Conservation (phyloP, 2,888 invertebrate species). For the Mechanitis mazaeus region DNA sequence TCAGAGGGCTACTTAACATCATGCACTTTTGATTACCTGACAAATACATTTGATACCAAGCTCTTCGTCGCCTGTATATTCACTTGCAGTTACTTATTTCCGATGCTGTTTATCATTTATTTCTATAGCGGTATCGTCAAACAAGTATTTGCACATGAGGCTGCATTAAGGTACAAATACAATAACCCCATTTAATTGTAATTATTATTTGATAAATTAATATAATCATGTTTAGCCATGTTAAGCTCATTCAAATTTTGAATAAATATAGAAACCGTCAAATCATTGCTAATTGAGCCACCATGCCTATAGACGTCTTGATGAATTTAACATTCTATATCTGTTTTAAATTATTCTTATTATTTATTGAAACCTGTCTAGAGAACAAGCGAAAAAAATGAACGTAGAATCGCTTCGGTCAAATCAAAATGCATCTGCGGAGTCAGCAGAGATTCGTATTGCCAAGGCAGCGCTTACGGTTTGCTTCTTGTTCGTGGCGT, state of each 20-base stretch:
- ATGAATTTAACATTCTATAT: too few species aligned
- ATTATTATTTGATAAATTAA: not conserved
- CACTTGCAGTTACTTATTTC: conserved; percentile 85
- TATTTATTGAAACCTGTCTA: conserved; percentile 26
- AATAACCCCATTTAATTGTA: conserved; percentile 10
- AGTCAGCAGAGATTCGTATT: conserved; percentile 89
- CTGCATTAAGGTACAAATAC: conserved; percentile 77
- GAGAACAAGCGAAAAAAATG: conserved; percentile 88
- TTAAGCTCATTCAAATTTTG: too few species aligned
- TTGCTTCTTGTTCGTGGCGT: conserved; percentile 88
- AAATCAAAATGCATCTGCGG: conserved; percentile 80
- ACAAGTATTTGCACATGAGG: conserved; percentile 91
- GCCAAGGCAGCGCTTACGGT: conserved; percentile 93
- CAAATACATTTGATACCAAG: conserved; percentile 85
- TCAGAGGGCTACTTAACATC: conserved; percentile 93
- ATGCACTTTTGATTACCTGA: conserved; percentile 89
- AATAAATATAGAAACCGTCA: too few species aligned
- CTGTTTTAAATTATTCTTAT: not conserved
- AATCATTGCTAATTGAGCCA: too few species aligned
- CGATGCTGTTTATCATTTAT: conserved; percentile 85
- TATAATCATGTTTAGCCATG: too few species aligned
- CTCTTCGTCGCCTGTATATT: conserved; percentile 87
- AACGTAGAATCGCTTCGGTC: conserved; percentile 89
- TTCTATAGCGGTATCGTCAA: conserved; percentile 92
- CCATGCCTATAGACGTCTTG: too few species aligned